Evolutionary conservation across 2,113 vertebrate species (phyloP).

Genomic region (Cephalopterus ornatus): DNA sequence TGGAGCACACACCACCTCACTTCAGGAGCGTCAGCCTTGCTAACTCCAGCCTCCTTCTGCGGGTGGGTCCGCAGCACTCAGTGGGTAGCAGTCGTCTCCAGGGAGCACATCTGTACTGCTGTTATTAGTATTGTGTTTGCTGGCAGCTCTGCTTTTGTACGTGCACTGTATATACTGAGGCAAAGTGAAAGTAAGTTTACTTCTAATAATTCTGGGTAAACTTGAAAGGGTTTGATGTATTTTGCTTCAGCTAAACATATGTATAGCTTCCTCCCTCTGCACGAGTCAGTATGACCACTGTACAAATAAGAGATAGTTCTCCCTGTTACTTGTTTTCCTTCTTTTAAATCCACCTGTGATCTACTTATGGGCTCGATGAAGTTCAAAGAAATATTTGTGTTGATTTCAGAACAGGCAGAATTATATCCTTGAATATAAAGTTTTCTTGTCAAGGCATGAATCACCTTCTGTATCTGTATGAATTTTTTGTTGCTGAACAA

Average conservation of each 20-base stretch:
- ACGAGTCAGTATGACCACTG: background rate
- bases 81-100: background rate
- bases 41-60: background rate
- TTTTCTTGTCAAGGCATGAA: background rate
- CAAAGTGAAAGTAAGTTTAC: background rate
- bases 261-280: background rate
- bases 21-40: background rate
- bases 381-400: background rate
- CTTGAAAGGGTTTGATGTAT: background rate
- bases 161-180: background rate
- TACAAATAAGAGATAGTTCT: background rate
- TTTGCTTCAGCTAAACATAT: background rate
- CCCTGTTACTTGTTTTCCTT: background rate
- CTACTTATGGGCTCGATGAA: background rate
- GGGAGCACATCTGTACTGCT: background rate
- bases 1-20: background rate
- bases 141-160: background rate
- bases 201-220: background rate
- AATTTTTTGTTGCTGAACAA: background rate
- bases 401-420: background rate
- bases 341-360: background rate
- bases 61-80: background rate
- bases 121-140: fast-evolving
- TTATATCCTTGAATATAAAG: background rate
- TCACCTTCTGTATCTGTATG: background rate